Percentiles rank a stretch among this genome's conserved stretches.
Evolutionary conservation across 2,888 invertebrate genomes (phyloP).

Genomic region (Aspidiotus destructor): DNA sequence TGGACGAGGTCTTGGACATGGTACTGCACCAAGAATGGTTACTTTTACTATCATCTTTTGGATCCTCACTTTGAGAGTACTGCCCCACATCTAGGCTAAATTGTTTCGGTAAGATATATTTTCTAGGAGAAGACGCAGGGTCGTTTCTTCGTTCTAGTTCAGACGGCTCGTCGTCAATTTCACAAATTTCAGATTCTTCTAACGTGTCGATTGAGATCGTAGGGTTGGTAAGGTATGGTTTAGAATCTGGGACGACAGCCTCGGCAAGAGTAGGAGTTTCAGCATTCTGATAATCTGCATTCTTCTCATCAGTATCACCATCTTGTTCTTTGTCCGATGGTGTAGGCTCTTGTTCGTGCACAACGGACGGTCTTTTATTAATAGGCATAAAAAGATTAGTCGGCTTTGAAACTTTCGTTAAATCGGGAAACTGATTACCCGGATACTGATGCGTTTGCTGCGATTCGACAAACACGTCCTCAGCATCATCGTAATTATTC

Average conservation of each 20-base stretch:
- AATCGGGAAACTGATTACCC: constrained; percentile 15
- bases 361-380: constrained; percentile 1
- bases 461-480: constrained; percentile 22
- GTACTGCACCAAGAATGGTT: constrained; percentile 81
- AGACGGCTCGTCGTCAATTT: constrained; percentile 33
- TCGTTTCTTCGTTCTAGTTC: constrained; percentile 45
- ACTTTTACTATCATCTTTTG: constrained; percentile 71
- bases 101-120: constrained; percentile 46
- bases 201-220: constrained; percentile 17
- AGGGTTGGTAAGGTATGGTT: constrained; percentile 15
- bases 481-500: constrained; percentile 3
- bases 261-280: constrained; percentile 5
- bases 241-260: neutral
- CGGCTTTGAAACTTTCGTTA: constrained; percentile 1
- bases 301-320: neutral
- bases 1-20: constrained; percentile 65
- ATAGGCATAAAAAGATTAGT: neutral
- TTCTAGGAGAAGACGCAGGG: constrained; percentile 46
- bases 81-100: constrained; percentile 72
- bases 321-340: neutral
- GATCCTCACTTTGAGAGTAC: constrained; percentile 48
- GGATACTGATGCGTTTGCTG: neutral
- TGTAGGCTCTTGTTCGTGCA: neutral
- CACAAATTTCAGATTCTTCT: constrained; percentile 37
- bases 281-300: neutral